phyloP scores from a whole-genome alignment of 1,140 invertebrate genomes.

The Ceratosolen solmsi region DNA sequence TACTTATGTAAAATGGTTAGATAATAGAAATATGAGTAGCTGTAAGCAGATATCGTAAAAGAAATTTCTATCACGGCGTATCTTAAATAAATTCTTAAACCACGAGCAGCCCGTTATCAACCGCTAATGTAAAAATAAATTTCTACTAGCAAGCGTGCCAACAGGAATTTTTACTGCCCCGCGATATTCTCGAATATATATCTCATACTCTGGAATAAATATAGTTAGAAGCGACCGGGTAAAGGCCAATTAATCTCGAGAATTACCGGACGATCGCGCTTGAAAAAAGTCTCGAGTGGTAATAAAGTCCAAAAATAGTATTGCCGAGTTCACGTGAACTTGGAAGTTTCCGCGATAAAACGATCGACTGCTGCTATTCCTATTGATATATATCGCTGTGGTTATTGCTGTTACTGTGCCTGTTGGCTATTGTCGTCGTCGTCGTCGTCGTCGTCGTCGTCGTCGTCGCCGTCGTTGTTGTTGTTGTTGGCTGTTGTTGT shows the following conservation, averaged over 20 bases:
- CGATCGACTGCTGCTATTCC: not conserved
- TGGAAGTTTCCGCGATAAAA: not conserved
- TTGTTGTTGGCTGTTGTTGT: no score
- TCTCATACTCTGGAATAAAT: not conserved
- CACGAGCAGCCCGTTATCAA: not conserved
- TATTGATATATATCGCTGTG: no score
- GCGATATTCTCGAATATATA: not conserved
- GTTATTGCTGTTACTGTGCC: no score
- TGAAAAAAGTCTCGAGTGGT: not conserved
- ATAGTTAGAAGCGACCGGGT: not conserved
- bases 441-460: no score
- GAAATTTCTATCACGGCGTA: no score
- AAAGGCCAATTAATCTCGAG: not conserved
- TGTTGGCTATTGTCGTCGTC: no score
- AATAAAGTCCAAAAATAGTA: conserved; percentile 9
- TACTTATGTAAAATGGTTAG: no score
- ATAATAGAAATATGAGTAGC: no score
- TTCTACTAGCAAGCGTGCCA: not conserved
- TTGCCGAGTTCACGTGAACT: not conserved
- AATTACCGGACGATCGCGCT: not conserved
- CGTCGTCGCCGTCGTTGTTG: no score
- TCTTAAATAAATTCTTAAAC: not conserved
- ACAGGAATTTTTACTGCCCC: not conserved
- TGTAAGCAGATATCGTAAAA: no score
- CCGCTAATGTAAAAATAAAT: not conserved